Conservation (phyloP, 2,888 invertebrate species). For the Synanthedon vespiformis region DNA sequence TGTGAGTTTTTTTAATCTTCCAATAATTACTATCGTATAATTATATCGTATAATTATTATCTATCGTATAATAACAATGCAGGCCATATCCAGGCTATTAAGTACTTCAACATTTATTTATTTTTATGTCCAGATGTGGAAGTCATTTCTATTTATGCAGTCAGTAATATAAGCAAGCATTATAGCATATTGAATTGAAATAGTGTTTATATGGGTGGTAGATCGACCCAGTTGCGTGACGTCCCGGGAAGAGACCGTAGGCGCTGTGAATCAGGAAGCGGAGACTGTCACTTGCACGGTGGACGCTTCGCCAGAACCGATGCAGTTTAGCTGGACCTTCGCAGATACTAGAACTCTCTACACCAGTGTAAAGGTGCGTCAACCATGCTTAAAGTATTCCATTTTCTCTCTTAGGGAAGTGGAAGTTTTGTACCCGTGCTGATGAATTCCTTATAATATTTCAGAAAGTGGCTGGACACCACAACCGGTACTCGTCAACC, state of each 20-base stretch:
- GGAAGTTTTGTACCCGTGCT: no score
- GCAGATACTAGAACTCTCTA: conserved; percentile 37
- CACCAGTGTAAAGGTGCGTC: conserved; percentile 33
- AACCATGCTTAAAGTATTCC: no score
- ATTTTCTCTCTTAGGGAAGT: no score
- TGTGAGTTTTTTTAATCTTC: conserved; percentile 29
- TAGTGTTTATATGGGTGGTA: conserved; percentile 8
- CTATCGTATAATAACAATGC: no score
- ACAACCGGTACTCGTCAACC: conserved; percentile 34
- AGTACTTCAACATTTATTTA: no score
- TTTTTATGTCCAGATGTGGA: no score
- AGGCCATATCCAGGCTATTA: no score
- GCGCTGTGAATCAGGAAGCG: conserved; percentile 24
- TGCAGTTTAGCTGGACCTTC: conserved; percentile 51
- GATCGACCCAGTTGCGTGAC: conserved; percentile 39
- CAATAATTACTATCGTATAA: background rate
- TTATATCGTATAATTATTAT: background rate
- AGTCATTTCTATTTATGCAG: no score
- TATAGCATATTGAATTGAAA: no score
- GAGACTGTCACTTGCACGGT: conserved; percentile 40
- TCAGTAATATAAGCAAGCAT: no score
- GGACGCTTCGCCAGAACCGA: conserved; percentile 40
- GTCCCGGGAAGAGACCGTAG: conserved; percentile 26
- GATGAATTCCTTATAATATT: background rate
- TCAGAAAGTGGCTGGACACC: conserved; percentile 34